Percentiles rank a stretch among this genome's conserved stretches.
Conservation (phyloP, 2,113 vertebrate genomes). For the Notechis scutatus region DNA sequence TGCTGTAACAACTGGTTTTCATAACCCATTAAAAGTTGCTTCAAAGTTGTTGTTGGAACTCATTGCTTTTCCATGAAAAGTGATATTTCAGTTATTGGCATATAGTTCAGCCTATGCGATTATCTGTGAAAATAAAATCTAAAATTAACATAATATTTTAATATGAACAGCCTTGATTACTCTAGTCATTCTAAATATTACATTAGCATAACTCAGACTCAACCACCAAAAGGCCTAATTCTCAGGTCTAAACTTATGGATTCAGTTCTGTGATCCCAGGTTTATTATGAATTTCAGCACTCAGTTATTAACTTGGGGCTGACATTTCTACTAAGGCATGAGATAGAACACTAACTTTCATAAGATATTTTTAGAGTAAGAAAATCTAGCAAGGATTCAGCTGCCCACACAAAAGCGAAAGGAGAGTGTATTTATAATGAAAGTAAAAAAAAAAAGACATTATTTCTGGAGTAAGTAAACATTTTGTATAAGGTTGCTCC, state of each 20-base stretch:
- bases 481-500: constrained; percentile 44
- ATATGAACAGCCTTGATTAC: neutral
- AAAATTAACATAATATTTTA: neutral
- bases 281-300: constrained; percentile 17
- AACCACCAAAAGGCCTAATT: constrained; percentile 4
- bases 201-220: neutral
- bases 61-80: neutral
- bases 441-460: constrained; percentile 37
- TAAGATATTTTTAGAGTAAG: constrained; percentile 47
- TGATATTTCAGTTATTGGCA: neutral
- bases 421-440: constrained; percentile 57
- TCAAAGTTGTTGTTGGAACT: neutral
- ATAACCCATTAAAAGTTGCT: neutral
- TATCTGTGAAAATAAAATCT: neutral
- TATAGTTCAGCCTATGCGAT: neutral
- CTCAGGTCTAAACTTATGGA: constrained; percentile 7
- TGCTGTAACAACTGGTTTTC: neutral
- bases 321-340: constrained; percentile 52
- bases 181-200: neutral
- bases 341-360: constrained; percentile 49
- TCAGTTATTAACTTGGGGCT: constrained; percentile 8
- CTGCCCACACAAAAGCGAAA: constrained; percentile 46
- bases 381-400: constrained; percentile 46
- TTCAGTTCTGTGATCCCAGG: constrained; percentile 14
- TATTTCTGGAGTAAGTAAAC: constrained; percentile 45